Evolutionary conservation across 2,888 invertebrate species (phyloP).

Genomic region (Agrochola lota): DNA sequence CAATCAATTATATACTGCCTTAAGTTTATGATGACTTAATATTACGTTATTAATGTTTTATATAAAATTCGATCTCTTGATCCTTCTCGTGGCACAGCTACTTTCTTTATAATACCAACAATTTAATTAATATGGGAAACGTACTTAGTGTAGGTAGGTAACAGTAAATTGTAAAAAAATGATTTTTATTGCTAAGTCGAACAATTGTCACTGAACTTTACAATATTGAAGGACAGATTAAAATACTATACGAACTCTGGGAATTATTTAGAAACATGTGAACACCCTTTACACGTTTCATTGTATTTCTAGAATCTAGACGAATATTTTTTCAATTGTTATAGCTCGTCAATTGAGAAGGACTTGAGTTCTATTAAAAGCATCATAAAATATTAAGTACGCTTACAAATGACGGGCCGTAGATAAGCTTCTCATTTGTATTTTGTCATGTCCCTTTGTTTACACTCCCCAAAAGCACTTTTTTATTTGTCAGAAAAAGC

Average conservation of each 20-base stretch:
- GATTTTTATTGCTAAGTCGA: not conserved
- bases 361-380: conserved; percentile 50
- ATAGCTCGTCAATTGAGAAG: conserved; percentile 23
- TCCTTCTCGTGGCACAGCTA: not conserved
- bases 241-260: not conserved
- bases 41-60: not conserved
- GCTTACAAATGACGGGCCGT: conserved; percentile 66
- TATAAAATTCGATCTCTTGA: not conserved
- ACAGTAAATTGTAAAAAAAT: not conserved
- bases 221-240: not conserved
- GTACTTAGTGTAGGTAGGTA: not conserved
- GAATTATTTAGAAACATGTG: not conserved
- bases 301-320: not conserved
- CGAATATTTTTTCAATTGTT: not conserved
- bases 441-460: conserved; percentile 71
- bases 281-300: not conserved
- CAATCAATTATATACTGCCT: not conserved
- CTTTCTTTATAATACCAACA: not conserved
- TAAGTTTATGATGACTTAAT: not conserved
- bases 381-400: conserved; percentile 63
- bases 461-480: conserved; percentile 59
- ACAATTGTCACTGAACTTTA: not conserved
- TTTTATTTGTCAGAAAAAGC: conserved; percentile 65
- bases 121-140: not conserved
- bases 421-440: conserved; percentile 73